A percentile compares a stretch with the other conserved stretches of the same genome.
Evolutionary conservation across 2,888 invertebrate genomes (phyloP).

Genomic region (Pyrochroa serraticornis): DNA sequence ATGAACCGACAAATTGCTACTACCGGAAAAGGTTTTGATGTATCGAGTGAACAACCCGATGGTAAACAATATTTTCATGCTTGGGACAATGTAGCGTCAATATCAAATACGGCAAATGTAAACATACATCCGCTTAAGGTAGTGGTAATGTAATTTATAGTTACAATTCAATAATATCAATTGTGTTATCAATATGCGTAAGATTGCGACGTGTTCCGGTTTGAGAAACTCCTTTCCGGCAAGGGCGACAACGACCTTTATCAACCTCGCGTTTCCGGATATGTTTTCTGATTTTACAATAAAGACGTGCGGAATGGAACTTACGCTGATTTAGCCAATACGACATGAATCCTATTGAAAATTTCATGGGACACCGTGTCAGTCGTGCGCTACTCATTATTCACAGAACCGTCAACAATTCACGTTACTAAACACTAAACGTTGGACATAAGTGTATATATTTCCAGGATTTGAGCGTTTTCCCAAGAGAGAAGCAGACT

Average conservation of each 20-base stretch:
- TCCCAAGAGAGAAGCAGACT: no score
- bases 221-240: slow-evolving; percentile 44
- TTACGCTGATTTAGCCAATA: background rate
- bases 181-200: slow-evolving; percentile 34
- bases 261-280: slow-evolving; percentile 31
- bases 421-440: no score
- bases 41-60: background rate
- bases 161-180: slow-evolving; percentile 8
- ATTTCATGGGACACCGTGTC: no score
- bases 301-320: background rate
- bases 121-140: slow-evolving; percentile 17
- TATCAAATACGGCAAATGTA: slow-evolving; percentile 11
- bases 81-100: background rate
- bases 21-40: background rate
- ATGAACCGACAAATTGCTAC: background rate
- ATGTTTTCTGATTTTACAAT: background rate
- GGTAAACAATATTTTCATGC: slow-evolving; percentile 8
- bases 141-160: background rate
- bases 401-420: no score
- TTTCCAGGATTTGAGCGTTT: no score
- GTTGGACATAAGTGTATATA: no score
- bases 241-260: slow-evolving; percentile 36
- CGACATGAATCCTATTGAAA: no score
- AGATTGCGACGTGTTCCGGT: slow-evolving; percentile 41
- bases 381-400: no score